Evolutionary conservation across 2,113 vertebrate genomes (phyloP).

Genomic region (Maccullochella peelii): DNA sequence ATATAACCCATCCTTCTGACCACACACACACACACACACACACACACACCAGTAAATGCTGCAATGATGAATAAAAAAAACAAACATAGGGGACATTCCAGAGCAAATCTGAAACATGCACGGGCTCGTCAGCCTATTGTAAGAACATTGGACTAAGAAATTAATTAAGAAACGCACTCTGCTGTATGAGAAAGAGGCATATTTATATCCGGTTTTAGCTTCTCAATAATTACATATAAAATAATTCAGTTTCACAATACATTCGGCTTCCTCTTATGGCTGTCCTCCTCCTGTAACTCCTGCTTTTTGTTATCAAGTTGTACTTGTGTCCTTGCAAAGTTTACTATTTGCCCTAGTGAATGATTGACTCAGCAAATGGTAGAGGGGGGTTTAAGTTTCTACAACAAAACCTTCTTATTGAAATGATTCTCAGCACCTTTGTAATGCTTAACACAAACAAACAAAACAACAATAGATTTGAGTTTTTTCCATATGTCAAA

Average conservation of each 20-base stretch:
- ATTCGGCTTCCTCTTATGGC: background rate
- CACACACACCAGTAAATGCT: conserved; percentile 13
- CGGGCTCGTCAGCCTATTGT: conserved; percentile 15
- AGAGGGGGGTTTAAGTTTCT: conserved; percentile 21
- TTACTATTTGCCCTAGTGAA: conserved; percentile 77
- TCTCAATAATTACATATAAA: background rate
- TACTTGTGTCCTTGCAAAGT: conserved; percentile 75
- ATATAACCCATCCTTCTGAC: conserved; percentile 36
- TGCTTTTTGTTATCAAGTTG: conserved; percentile 68
- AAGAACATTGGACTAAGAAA: background rate
- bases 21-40: conserved; percentile 6
- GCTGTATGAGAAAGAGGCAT: background rate
- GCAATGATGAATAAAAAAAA: conserved; percentile 25
- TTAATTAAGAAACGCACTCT: background rate
- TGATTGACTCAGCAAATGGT: conserved; percentile 75
- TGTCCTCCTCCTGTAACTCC: background rate
- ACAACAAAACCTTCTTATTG: conserved; percentile 21
- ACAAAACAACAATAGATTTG: background rate
- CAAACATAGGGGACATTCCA: conserved; percentile 19
- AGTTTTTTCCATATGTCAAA: background rate
- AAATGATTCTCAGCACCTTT: background rate
- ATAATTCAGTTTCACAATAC: background rate
- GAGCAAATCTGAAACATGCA: conserved; percentile 27
- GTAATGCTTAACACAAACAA: background rate
- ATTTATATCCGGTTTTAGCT: background rate